These are phyloP conservation scores for Urophycis tenuis DNA, from an alignment of 2,797 vertebrate species.

Conservation along the genomic window DNA sequence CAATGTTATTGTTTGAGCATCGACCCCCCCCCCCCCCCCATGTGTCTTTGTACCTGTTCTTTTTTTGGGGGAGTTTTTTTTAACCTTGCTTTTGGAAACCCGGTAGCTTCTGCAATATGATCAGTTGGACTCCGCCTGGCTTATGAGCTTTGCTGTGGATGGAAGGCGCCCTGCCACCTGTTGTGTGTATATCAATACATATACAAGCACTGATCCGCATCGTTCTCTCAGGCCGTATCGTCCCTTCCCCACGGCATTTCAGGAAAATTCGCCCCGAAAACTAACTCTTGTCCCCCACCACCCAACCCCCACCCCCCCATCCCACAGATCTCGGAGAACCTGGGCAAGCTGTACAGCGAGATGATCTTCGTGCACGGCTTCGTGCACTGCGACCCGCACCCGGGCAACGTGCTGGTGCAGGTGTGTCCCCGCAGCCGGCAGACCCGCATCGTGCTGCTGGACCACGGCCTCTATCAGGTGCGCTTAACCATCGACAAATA, in stretches of 20 bases:
- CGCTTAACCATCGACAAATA: constrained; percentile 40
- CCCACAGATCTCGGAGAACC: constrained; percentile 80
- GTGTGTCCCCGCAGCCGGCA: constrained; percentile 73
- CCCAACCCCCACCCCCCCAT: neutral
- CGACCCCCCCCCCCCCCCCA: neutral
- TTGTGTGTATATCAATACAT: neutral
- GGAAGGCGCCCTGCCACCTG: neutral
- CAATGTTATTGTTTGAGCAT: neutral
- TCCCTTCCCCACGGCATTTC: no score
- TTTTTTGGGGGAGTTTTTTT: neutral
- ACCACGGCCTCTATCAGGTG: constrained; percentile 97
- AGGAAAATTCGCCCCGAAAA: no score
- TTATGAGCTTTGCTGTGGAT: neutral
- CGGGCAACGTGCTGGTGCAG: constrained; percentile 88
- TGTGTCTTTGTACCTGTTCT: neutral
- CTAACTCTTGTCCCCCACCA: no score
- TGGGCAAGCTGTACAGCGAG: constrained; percentile 93
- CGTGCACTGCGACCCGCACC: constrained; percentile 96
- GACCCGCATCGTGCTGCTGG: constrained; percentile 84
- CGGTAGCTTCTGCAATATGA: neutral
- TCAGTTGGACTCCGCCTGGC: neutral
- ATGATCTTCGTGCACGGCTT: constrained; percentile 98
- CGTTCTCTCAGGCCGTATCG: no score
- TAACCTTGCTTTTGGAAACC: neutral
- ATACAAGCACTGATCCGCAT: neutral